phyloP scores from a whole-genome alignment of 2,797 vertebrate species.

The Pogonophryne albipinna region DNA sequence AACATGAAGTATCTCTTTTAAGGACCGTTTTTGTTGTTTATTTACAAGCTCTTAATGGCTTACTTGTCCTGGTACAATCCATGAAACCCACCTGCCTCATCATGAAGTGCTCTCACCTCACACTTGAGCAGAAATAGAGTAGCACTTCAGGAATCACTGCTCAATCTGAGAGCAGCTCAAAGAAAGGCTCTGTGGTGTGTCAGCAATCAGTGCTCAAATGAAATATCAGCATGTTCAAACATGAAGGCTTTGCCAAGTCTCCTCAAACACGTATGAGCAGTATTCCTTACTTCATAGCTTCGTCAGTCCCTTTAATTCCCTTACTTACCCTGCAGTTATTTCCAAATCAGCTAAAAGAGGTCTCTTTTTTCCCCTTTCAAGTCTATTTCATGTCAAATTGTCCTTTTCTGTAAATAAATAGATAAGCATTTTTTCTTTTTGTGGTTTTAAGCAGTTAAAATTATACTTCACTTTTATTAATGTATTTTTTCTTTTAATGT shows the following conservation, averaged over 20 bases:
- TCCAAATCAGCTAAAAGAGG: neutral
- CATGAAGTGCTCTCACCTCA: constrained; percentile 30
- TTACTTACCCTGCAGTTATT: neutral
- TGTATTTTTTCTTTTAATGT: no score
- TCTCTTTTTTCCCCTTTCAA: neutral
- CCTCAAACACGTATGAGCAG: constrained; percentile 8
- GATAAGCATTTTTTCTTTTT: neutral
- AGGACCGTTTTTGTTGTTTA: neutral
- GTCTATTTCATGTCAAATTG: neutral
- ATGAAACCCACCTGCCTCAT: constrained; percentile 5
- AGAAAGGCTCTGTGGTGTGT: constrained; percentile 32
- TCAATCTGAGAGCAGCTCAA: constrained; percentile 36
- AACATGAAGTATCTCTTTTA: neutral
- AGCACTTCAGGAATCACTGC: constrained; percentile 29
- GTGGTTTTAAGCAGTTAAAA: neutral
- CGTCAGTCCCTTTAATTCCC: constrained; percentile 2
- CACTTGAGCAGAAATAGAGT: constrained; percentile 33
- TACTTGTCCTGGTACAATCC: constrained; percentile 1
- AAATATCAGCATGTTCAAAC: constrained; percentile 52
- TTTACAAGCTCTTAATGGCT: neutral
- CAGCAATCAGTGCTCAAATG: constrained; percentile 51
- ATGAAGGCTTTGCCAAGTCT: constrained; percentile 30
- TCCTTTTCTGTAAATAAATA: neutral
- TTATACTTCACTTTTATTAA: neutral
- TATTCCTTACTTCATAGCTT: constrained; percentile 12